phyloP scores from a whole-genome alignment of 64 coral and sea anemone genomes.

The Hydrozoanthus tunicans region DNA sequence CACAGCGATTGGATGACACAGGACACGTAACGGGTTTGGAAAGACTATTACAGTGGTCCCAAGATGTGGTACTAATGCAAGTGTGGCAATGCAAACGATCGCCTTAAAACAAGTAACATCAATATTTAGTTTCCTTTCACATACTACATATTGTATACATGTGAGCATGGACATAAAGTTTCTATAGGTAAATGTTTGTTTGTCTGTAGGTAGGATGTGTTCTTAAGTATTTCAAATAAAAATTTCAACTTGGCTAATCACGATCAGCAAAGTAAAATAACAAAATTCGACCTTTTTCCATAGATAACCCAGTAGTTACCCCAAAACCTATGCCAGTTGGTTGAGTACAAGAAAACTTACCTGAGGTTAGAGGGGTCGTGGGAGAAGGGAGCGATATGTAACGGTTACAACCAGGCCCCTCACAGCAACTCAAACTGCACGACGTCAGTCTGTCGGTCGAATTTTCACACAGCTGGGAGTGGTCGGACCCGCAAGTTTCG shows the following conservation, averaged over 20 bases:
- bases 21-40: conserved; percentile 21
- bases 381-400: not conserved
- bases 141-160: no score
- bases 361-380: not conserved
- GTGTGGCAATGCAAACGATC: conserved; percentile 22
- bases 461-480: not conserved
- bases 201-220: no score
- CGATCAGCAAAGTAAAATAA: no score
- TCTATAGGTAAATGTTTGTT: no score
- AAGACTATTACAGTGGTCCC: conserved; percentile 17
- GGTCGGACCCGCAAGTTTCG: not conserved
- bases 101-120: not conserved
- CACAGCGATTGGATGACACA: conserved; percentile 45
- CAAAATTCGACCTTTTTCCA: no score
- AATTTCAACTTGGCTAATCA: no score
- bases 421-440: conserved; percentile 22
- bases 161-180: no score
- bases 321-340: no score
- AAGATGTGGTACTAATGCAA: conserved; percentile 41
- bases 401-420: conserved; percentile 31
- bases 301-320: no score
- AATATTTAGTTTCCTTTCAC: no score
- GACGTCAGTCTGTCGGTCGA: not conserved
- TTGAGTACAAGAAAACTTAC: not conserved
- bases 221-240: no score